Evolutionary conservation across 1,140 invertebrate genomes (phyloP), one percentile per base, ranked within the genome.

Genomic region (Cherax destructor): DNA sequence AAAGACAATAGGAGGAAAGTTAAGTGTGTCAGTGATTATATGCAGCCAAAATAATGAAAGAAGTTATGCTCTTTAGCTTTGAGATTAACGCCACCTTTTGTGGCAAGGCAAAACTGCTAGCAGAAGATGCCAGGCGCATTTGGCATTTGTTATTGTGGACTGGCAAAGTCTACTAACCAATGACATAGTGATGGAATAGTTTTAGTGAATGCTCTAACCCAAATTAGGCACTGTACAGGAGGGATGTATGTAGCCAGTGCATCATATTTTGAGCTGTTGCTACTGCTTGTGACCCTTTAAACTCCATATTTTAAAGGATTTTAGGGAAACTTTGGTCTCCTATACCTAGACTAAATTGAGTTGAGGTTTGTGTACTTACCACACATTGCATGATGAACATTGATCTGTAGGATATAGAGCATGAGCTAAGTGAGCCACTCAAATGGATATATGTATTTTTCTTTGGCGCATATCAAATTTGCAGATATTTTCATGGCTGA

Each of bases 131-230:
- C 24, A 84, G n/a, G 59, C 18, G 56, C 16, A 84, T 47, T 49
- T 69, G 61, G 30, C 50, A 88, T n/a, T 65, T 81, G 47, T 88
- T 88, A 61, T 50, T 69, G 83, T 84, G n/a, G 61, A n/a, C 65
- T 30, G 61, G 56, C 83, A 84, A 56, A 84, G 56, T 65, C 69
- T 88, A 81, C 86, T 88, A 88, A 88, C 86, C 86, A 88, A 76
- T 88, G 24, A 88, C 41, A 80, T 80, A 78, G 77, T 88, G 86
- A 80, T 81, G 78, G 86, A 61, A 18, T 80, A 69, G 59, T 69
- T 65, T n/a, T 80, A 69, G 59, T 69, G 86, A 77, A 88, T 88
- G 86, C 86, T 50, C 56, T 88, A 69, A 80, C 86, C 78, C 30
- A 47, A 61, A 47, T 47, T 65, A 41, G 47, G 56, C 56, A 47